Evolutionary conservation across 2,797 vertebrate species (phyloP), one percentile per base, ranked within the genome.

Genomic region (Lates japonicus): DNA sequence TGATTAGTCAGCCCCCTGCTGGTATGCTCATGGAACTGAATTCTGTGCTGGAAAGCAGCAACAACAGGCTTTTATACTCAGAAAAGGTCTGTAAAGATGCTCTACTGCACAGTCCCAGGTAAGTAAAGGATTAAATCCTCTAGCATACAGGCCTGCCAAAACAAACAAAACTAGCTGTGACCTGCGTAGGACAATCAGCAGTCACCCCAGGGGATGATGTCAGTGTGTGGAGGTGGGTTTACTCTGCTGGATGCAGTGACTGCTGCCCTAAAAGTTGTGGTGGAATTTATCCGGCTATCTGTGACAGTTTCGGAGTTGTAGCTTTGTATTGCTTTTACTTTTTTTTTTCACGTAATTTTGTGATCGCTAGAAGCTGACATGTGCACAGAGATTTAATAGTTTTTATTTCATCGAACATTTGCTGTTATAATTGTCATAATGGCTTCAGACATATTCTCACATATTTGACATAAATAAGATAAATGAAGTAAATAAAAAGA

Each of bases 81-180:
- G 35, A 82, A 87, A 86, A 76, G 78, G 85, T 82, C 80, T 93
- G 80, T 80, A 89, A 92, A 86, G 90, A 91, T 81, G 81, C 89
- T 83, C 76, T 86, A 87, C 81, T 84, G 59, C 68, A 85, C 64
- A 73, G 88, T 78, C 76, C 82, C 88, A 74, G 88, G 82, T 82
- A 82, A n/a, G n/a, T 76, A 91, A 90, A 84, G 88, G 88, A 87
- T 93, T 91, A 93, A 92, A 89, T 90, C 87, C 92, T 79, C 66
- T 67, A 87, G 87, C 84, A 91, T 91, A 89, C 78, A 66, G 73
- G 71, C 74, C 87, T 84, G 84, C 87, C 84, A 76, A 91, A 89
- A 90, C 81, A 83, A 70, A 89, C 88, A 92, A 92, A 90, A 90
- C 88, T 81, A 85, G 90, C 91, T 85, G 90, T 91, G 80, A 86